Base-by-base conservation (phyloP, 2,113 vertebrate genomes). In the Fukomys damarensis region DNA sequence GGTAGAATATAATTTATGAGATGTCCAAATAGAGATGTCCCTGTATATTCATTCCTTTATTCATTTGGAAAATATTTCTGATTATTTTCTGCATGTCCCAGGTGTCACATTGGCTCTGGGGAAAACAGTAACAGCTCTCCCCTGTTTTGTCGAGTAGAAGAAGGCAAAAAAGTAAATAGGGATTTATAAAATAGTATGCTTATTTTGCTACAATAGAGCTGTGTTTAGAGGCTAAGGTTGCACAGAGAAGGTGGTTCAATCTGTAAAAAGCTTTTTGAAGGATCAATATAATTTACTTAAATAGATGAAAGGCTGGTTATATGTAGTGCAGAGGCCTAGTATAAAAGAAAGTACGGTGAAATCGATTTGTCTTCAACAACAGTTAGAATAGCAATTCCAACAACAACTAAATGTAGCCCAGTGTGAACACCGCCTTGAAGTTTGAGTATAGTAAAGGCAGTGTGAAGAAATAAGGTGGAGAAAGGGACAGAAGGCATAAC, bases 1-100 rank as follows among this genome's bases (percentile, higher is more conserved):
- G 28, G n/a, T 38, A 82, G 4, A 52, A 63, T 92, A 52, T 66
- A 77, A 91, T 96, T 93, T 91, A 19, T 8, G 85, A 93, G 59
- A 86, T 52, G 16, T 59, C 22, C 35, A 93, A 83, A 82, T 9
- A 82, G 30, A 91, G 84, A 10, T 32, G 4, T 66, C 68, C 74
- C 46, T 28, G 54, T 5, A 1, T 54, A 66, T 61, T 63, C 43
- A 82, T 72, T 65, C 35, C 13, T 32, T 66, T 91, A 65, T 74
- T 96, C 20, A 65, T 77, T 96, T 49, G 65, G 43, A 28, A 88
- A 61, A 66, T 66, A 87, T 72, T 65, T 76, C n/a, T 87, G 56
- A 59, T 28, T 70, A 41, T n/a, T 17, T n/a, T 46, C 19, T 86
- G 4, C 26, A 10, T 91, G 22, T 72, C 77, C 30, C 35, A 41